Conservation (phyloP, 2,888 invertebrate genomes). For the Latrodectus elegans region DNA sequence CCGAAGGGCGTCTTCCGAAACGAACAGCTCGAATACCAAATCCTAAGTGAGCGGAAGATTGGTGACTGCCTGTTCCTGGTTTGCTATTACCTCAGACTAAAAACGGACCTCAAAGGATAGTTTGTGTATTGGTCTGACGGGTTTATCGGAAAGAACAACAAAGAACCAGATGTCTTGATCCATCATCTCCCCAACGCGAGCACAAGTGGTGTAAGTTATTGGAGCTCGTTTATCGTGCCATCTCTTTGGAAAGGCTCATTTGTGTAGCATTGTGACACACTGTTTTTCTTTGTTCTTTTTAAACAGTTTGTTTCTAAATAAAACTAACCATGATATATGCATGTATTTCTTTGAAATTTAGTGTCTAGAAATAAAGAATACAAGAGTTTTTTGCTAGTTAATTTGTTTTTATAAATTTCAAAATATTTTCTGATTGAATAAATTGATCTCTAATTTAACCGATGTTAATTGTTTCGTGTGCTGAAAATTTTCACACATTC, state of each 20-base stretch:
- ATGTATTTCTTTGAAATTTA: not conserved
- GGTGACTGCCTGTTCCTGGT: not conserved
- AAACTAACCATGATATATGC: not conserved
- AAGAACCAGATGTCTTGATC: not conserved
- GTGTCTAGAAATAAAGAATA: too few species aligned
- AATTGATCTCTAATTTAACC: too few species aligned
- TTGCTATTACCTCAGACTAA: slow-evolving; percentile 40
- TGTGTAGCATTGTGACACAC: not conserved
- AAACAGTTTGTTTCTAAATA: not conserved
- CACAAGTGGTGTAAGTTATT: not conserved
- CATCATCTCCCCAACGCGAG: not conserved
- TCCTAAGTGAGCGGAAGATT: not conserved
- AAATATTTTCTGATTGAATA: too few species aligned
- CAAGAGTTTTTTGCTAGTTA: too few species aligned
- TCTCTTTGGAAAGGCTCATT: not conserved
- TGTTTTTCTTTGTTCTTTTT: not conserved
- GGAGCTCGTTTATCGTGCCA: not conserved
- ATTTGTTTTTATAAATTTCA: too few species aligned
- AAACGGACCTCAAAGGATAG: slow-evolving; percentile 68
- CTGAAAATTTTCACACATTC: too few species aligned
- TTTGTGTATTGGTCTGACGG: slow-evolving; percentile 59
- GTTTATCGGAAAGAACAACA: slow-evolving; percentile 59
- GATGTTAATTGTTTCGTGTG: too few species aligned
- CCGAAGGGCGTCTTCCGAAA: too few species aligned
- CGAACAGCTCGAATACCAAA: not conserved